Conservation (phyloP, 2,888 invertebrate genomes). For the Polietes domitor region DNA sequence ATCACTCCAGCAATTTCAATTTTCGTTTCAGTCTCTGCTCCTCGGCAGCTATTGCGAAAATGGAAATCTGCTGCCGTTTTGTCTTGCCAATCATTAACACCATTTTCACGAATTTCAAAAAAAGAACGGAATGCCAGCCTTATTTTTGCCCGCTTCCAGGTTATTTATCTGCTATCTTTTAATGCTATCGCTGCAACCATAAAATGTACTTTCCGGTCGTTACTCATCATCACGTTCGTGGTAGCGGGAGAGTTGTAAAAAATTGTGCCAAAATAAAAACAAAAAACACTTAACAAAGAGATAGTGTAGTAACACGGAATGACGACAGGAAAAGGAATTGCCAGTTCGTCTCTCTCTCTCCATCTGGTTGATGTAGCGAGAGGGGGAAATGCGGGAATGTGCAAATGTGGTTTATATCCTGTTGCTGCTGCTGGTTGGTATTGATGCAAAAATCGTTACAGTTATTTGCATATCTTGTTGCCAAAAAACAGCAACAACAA, state of each 20-base stretch:
- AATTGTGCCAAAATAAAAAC: constrained; percentile 45
- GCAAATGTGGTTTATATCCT: constrained; percentile 66
- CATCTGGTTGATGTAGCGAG: too few species aligned
- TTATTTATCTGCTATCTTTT: constrained; percentile 62
- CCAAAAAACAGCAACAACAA: constrained; percentile 26
- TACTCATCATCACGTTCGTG: constrained; percentile 73
- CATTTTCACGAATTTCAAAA: constrained; percentile 56
- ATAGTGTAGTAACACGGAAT: constrained; percentile 46
- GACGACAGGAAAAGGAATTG: constrained; percentile 27
- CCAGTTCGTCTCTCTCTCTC: constrained; percentile 37
- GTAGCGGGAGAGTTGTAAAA: constrained; percentile 62
- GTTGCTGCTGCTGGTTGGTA: constrained; percentile 66
- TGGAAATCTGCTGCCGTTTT: constrained; percentile 36
- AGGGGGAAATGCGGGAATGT: constrained; percentile 46
- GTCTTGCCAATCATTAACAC: constrained; percentile 66
- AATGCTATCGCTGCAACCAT: constrained; percentile 74
- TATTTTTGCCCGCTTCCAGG: constrained; percentile 4
- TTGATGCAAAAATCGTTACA: constrained; percentile 65
- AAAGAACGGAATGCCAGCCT: constrained; percentile 20
- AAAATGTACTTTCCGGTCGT: constrained; percentile 79
- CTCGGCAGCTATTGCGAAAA: constrained; percentile 37
- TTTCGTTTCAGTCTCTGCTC: constrained; percentile 19
- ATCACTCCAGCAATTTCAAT: constrained; percentile 63
- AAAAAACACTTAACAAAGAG: constrained; percentile 38
- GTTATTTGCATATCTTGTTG: constrained; percentile 62